A percentile compares a stretch with the other conserved stretches of the same genome.
Evolutionary conservation across 2,797 vertebrate species (phyloP).

Genomic region (Malurus leucopterus): DNA sequence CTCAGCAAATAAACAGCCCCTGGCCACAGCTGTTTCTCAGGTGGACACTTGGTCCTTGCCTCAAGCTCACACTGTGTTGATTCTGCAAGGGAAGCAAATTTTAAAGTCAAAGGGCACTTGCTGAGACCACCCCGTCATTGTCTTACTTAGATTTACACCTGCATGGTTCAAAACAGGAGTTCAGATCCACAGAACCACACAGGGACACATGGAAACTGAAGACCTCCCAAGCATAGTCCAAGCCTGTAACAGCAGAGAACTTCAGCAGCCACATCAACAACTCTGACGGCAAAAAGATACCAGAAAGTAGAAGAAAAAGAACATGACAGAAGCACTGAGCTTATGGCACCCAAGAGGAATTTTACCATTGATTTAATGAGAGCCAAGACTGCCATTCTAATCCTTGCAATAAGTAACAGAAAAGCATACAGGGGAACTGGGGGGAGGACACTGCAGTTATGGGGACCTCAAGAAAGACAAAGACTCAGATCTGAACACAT

Average conservation of each 20-base stretch:
- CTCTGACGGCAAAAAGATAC: background rate
- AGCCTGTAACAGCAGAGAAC: background rate
- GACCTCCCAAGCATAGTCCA: background rate
- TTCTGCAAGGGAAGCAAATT: background rate
- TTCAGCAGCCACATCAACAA: background rate
- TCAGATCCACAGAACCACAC: background rate
- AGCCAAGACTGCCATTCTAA: background rate
- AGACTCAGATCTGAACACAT: background rate
- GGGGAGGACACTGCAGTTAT: background rate
- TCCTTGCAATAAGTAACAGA: background rate
- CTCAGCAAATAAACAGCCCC: background rate
- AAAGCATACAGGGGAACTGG: rapidly evolving
- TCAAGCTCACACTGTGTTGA: background rate
- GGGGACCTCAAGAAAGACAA: background rate
- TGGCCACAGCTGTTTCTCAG: background rate
- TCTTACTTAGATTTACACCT: background rate
- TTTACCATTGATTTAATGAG: background rate
- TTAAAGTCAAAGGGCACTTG: background rate
- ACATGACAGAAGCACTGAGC: background rate
- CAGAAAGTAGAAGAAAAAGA: background rate
- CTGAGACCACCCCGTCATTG: background rate
- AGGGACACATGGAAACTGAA: background rate
- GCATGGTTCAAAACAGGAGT: background rate
- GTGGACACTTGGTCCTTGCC: background rate
- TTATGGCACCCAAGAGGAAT: background rate